Evolutionary conservation across 53 echinoderm and acorn worm species (phyloP).

Genomic region (Henricia sp.): DNA sequence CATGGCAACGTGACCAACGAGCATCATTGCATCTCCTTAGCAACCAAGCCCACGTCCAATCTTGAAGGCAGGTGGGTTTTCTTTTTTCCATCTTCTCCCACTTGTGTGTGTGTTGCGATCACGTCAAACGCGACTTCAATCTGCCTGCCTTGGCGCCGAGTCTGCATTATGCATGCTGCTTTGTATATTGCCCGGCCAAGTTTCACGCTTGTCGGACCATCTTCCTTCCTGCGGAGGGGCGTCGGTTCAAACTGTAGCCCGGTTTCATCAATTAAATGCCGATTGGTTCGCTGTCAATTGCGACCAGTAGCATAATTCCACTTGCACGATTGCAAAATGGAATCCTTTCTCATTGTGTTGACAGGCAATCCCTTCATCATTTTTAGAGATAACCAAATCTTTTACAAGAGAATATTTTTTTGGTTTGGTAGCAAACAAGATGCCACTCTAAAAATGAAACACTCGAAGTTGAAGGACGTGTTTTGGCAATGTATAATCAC

Average conservation of each 20-base stretch:
- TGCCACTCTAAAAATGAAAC: too few relatives aligned
- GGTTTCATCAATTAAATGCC: neutral
- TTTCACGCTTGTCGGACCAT: slow-evolving; percentile 17
- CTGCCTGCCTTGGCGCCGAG: neutral
- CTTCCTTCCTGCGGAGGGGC: slow-evolving; percentile 32
- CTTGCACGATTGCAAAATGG: too few relatives aligned
- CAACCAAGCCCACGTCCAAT: slow-evolving; percentile 45
- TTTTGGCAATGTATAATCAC: too few relatives aligned
- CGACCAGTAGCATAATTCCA: too few relatives aligned
- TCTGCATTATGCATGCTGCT: slow-evolving; percentile 19
- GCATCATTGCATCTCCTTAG: slow-evolving; percentile 43
- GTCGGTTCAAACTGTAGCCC: neutral
- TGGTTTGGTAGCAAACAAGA: too few relatives aligned
- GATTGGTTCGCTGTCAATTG: neutral
- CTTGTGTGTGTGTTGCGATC: neutral
- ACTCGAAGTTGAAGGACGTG: too few relatives aligned
- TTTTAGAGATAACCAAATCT: too few relatives aligned
- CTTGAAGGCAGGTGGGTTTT: slow-evolving; percentile 53
- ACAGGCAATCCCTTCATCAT: too few relatives aligned
- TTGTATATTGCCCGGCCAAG: slow-evolving; percentile 21
- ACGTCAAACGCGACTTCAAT: too few relatives aligned
- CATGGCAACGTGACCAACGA: slow-evolving; percentile 44
- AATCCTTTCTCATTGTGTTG: too few relatives aligned
- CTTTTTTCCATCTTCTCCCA: neutral
- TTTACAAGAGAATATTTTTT: too few relatives aligned